Base-by-base conservation (phyloP, 2,888 invertebrate species). In the Synergus gifuensis region DNA sequence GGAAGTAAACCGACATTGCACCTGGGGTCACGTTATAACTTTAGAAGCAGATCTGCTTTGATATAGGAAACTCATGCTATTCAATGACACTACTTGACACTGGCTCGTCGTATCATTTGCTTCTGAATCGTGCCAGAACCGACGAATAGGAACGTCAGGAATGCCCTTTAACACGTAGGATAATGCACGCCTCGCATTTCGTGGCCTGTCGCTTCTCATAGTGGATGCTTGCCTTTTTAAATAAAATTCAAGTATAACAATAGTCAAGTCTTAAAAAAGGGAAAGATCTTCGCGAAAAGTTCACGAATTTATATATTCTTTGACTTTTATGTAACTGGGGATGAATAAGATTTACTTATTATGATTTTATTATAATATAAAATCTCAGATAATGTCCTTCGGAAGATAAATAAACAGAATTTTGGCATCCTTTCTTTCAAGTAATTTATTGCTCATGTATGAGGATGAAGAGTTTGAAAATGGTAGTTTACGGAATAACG, bases 81-180 rank as follows among this genome's bases (percentile, higher is more conserved):
- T 86, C 86, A 85, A 86, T 84, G 76, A 79, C 86, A 86, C 87
- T 81, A 89, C 87, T 88, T 86, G 88, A 89, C 87, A 87, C 87
- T 85, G 79, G 82, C 82, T 83, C 81, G 81, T 82, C 77, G 67
- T 76, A 80, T 81, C 79, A 86, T 86, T 87, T 86, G 82, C 83
- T 78, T 81, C 80, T 78, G 82, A 85, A 86, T 84, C 83, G 80
- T 81, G 76, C 76, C 78, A 84, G 86, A 86, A 82, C 82, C 80
- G 79, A 84, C 73, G 76, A 82, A 84, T 84, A 67, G 80, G 82
- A 79, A 64, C 79, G 80, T 80, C 77, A 78, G 82, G 83, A 82
- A 84, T 86, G 82, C 79, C 84, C 83, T 84, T 87, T 84, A 83
- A 84, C 83, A 85, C 81, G 78, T 78, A 18, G 28, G 63, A 64